Evolutionary conservation across 2,888 invertebrate species (phyloP).

Genomic region (Acanthosoma haemorrhoidale): DNA sequence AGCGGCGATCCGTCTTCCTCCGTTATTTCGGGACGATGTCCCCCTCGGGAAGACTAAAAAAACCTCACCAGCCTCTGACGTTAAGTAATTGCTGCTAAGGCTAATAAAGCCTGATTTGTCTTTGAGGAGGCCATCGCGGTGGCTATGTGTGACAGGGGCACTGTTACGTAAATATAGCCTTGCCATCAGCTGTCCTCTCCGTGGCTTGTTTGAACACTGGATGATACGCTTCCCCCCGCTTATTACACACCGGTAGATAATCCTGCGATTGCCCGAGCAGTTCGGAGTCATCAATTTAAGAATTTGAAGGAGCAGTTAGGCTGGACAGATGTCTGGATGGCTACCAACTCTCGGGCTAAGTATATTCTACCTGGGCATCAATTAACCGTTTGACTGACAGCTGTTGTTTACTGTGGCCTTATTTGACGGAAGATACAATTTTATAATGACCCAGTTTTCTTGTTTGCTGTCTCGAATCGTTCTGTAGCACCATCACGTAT

Average conservation of each 20-base stretch:
- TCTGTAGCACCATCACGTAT: no score
- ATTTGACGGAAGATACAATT: no score
- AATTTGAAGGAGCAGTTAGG: neutral
- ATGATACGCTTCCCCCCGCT: no score
- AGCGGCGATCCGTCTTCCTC: conserved; percentile 14
- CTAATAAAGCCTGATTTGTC: conserved; percentile 27
- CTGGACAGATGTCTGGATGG: neutral
- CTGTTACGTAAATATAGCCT: no score
- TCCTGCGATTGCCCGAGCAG: neutral
- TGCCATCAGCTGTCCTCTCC: no score
- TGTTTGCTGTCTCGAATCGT: no score
- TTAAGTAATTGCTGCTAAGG: conserved; percentile 19
- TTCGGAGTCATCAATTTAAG: neutral
- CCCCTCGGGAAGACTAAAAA: conserved; percentile 13
- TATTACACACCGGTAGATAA: no score
- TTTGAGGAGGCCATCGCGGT: neutral
- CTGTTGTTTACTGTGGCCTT: neutral
- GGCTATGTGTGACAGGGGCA: no score
- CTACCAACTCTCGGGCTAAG: neutral
- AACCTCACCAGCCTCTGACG: neutral
- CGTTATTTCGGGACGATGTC: conserved; percentile 19
- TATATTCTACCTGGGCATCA: neutral
- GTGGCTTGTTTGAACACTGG: no score
- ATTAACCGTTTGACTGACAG: neutral
- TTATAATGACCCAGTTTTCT: no score